Evolutionary conservation across 2,113 vertebrate species (phyloP).

Genomic region (Podarcis cretensis): DNA sequence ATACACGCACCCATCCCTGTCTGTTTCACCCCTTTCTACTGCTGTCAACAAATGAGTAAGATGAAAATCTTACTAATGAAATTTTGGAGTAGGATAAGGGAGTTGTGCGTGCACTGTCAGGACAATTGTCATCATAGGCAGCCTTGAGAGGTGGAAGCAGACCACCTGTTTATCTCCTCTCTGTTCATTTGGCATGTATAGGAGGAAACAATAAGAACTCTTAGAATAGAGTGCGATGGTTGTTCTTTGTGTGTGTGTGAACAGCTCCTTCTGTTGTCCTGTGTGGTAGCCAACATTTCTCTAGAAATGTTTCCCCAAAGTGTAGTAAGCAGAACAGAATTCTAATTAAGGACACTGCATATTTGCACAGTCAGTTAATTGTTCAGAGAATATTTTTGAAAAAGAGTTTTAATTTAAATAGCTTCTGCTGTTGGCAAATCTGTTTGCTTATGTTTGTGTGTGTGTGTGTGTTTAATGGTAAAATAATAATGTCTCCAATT

Average conservation of each 20-base stretch:
- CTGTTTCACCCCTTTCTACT: not conserved
- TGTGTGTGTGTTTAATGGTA: conserved; percentile 32
- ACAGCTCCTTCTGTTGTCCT: not conserved
- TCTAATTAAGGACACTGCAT: conserved; percentile 17
- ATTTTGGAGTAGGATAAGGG: not conserved
- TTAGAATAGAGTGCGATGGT: not conserved
- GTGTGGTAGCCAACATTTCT: not conserved
- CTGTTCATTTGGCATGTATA: not conserved
- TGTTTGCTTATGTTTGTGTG: conserved; percentile 22
- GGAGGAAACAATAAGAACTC: not conserved
- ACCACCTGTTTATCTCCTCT: not conserved
- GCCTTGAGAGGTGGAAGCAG: not conserved
- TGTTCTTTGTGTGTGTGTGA: not conserved
- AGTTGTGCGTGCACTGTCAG: too few relatives aligned
- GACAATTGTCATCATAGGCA: not conserved
- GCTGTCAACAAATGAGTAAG: not conserved
- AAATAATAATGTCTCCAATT: conserved; percentile 50
- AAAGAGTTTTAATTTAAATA: conserved; percentile 39
- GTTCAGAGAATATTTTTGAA: conserved; percentile 24
- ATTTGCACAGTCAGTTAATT: conserved; percentile 32
- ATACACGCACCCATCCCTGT: not conserved
- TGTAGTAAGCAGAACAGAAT: not conserved
- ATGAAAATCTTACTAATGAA: too few relatives aligned
- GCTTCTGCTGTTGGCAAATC: conserved; percentile 48
- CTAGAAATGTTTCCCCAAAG: not conserved